Conservation (phyloP, 2,113 vertebrate species). For the Rostratula benghalensis region DNA sequence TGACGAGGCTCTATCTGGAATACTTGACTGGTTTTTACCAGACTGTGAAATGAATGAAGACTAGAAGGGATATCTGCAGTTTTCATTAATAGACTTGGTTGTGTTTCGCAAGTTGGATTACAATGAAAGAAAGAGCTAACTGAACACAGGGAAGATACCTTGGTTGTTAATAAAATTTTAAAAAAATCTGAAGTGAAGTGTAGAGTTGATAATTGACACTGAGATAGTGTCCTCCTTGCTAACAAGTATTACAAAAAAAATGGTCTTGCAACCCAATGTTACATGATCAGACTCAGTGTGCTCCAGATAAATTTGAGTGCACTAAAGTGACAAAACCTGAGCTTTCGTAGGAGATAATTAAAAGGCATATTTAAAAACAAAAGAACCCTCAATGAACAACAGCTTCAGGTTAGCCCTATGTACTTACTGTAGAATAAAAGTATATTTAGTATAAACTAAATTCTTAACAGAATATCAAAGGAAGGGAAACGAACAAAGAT, state of each 20-base stretch:
- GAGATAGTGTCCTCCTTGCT: neutral
- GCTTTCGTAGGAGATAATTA: neutral
- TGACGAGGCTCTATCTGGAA: neutral
- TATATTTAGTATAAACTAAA: neutral
- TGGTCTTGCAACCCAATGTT: neutral
- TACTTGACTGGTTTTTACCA: neutral
- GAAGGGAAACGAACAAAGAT: neutral
- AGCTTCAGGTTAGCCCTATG: neutral
- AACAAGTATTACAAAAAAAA: neutral
- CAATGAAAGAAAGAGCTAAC: neutral
- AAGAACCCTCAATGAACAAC: neutral
- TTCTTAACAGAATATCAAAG: neutral
- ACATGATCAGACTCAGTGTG: neutral
- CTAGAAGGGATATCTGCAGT: neutral
- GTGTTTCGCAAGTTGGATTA: neutral
- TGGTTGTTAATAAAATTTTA: neutral
- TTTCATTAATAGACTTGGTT: neutral
- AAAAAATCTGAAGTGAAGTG: neutral
- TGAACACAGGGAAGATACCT: neutral
- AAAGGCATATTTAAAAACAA: neutral
- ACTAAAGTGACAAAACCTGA: neutral
- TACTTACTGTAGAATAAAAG: neutral
- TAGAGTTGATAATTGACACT: neutral
- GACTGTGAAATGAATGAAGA: neutral
- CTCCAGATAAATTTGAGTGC: neutral